Evolutionary conservation across 92 coral and sea anemone species (phyloP).

Genomic region (Paragorgia papillata): DNA sequence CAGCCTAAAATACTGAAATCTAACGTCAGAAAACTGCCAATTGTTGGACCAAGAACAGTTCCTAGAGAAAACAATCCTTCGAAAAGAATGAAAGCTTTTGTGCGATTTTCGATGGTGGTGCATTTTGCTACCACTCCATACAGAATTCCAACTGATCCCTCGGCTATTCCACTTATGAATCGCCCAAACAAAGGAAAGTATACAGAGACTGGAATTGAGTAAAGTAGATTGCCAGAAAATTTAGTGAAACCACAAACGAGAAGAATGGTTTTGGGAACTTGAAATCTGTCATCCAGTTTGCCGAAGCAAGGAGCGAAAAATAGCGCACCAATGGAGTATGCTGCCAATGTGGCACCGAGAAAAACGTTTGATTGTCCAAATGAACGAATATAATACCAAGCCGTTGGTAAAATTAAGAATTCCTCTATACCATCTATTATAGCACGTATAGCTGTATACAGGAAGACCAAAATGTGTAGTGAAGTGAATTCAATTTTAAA

Average conservation of each 20-base stretch:
- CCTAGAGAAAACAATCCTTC: background rate
- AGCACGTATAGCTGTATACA: background rate
- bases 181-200: constrained; percentile 16
- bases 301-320: background rate
- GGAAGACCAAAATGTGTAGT: background rate
- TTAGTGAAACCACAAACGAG: background rate
- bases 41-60: background rate
- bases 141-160: background rate
- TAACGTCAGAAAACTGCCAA: background rate
- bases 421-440: constrained; percentile 9
- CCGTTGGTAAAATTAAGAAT: background rate
- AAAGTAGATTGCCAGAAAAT: background rate
- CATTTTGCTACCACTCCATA: background rate
- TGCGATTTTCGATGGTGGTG: background rate
- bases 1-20: background rate
- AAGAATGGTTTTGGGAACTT: background rate
- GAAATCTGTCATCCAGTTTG: background rate
- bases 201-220: background rate
- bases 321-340: background rate
- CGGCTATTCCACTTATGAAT: background rate
- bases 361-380: background rate
- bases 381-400: background rate
- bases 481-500: background rate
- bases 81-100: background rate
- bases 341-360: constrained; percentile 2